Base-by-base conservation (phyloP, 2,797 vertebrate species). In the Karalla daura region DNA sequence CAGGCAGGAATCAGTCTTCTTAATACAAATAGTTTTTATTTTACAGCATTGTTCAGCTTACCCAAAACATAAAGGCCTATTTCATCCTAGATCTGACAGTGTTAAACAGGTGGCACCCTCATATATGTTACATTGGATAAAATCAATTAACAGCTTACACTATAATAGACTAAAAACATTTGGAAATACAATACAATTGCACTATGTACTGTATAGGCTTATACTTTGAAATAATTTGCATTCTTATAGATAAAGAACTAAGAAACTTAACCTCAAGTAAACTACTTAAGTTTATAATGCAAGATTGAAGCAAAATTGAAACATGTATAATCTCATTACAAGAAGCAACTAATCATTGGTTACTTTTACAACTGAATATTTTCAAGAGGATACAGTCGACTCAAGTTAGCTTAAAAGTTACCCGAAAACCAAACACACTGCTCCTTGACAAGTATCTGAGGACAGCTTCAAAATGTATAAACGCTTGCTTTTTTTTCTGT, bases 11-110 rank as follows among this genome's bases (percentile, higher is more conserved):
- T 68, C 80, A 90, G 83, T 88, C 86, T 43, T 87, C 53, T 85
- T 88, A 93, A 91, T 95, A 95, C 84, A 96, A 96, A 95, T 94
- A 89, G 89, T 68, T 83, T 93, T 97, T 97, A 96, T 96, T 97
- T 94, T 96, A 96, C 94, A 96, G 91, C 93, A 90, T 94, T 90
- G 93, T 95, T 93, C 92, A 91, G 91, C 93, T 94, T 88, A 91
- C 93, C 91, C 93, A 95, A 94, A 96, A 93, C 88, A 90, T 79
- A 81, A 91, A 90, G 84, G 83, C 84, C 81, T 90, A 80, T 84
- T 79, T 90, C 86, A 80, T 80, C 84, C 73, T 88, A 92, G 66
- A 76, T 81, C 74, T 59, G 80, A 93, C 89, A 89, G 91, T 91
- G 85, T 92, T 88, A 63, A 93, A 91, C 88, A 93, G 66, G 78